Conservation (phyloP, 2,888 invertebrate genomes). For the Drosophila phalerata region DNA sequence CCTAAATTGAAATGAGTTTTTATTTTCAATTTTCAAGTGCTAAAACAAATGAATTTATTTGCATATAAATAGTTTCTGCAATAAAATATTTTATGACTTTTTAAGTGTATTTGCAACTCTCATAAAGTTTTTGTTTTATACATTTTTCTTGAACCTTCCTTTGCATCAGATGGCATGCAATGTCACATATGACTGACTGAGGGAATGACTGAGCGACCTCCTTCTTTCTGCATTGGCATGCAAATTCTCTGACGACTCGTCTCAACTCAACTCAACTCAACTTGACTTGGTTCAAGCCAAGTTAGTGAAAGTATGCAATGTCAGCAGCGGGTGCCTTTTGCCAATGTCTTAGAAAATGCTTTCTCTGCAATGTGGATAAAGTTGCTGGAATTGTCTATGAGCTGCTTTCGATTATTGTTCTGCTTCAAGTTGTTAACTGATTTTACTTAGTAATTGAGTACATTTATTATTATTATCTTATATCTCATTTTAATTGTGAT, state of each 20-base stretch:
- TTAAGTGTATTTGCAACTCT: slow-evolving; percentile 77
- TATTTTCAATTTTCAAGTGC: slow-evolving; percentile 20
- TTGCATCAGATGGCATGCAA: slow-evolving; percentile 45
- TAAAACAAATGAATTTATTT: slow-evolving; percentile 27
- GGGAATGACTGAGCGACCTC: slow-evolving; percentile 55
- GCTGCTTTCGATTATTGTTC: slow-evolving; percentile 7
- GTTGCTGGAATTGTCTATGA: slow-evolving; percentile 38
- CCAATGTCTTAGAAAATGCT: slow-evolving; percentile 51
- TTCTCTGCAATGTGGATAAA: slow-evolving; percentile 6
- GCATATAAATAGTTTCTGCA: slow-evolving; percentile 39
- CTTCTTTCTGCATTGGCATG: slow-evolving; percentile 65
- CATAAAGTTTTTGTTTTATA: slow-evolving; percentile 62
- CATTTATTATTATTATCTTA: slow-evolving; percentile 7
- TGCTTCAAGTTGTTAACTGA: not conserved
- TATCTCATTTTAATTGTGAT: not conserved
- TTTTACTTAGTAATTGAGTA: not conserved
- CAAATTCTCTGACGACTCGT: slow-evolving; percentile 65
- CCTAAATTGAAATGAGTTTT: not conserved
- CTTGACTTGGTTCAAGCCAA: slow-evolving; percentile 40
- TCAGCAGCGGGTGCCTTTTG: slow-evolving; percentile 37
- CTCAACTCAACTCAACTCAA: slow-evolving; percentile 10
- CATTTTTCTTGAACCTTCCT: slow-evolving; percentile 10
- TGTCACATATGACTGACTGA: slow-evolving; percentile 71
- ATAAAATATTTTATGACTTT: slow-evolving; percentile 81
- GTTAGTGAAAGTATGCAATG: slow-evolving; percentile 66